A percentile compares a stretch with the other conserved stretches of the same genome.
phyloP scores from a whole-genome alignment of 2,797 vertebrate genomes.

The Clarias platycephalus region DNA sequence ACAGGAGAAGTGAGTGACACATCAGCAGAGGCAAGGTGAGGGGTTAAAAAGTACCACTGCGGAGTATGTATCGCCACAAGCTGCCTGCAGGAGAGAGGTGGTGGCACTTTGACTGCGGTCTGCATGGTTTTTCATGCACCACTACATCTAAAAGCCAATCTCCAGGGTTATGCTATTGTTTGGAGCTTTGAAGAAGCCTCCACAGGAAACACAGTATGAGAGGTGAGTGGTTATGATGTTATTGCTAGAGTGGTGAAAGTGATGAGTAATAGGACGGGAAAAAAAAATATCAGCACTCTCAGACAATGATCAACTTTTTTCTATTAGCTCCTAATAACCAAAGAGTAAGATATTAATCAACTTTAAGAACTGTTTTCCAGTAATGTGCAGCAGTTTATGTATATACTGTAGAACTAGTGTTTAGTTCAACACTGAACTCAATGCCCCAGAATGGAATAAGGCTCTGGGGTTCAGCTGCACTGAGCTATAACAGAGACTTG shows the following conservation, averaged over 20 bases:
- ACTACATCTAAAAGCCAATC: neutral
- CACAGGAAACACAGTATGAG: neutral
- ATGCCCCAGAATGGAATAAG: neutral
- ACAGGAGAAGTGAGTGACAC: conserved; percentile 37
- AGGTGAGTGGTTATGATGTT: too few species aligned
- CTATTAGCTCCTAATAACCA: neutral
- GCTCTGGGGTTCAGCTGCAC: neutral
- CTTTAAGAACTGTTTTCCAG: neutral
- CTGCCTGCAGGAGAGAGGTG: conserved; percentile 58
- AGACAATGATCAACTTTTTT: neutral
- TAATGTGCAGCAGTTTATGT: neutral
- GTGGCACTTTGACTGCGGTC: conserved; percentile 64
- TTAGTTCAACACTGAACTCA: neutral
- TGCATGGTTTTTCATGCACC: conserved; percentile 24
- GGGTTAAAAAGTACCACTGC: conserved; percentile 36
- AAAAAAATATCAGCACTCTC: neutral
- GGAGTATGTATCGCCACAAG: conserved; percentile 56
- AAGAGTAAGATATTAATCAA: neutral
- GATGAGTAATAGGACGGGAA: neutral
- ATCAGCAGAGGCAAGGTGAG: conserved; percentile 16
- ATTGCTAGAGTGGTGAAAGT: neutral
- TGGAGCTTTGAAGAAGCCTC: neutral
- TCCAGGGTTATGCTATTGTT: neutral
- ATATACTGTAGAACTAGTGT: neutral
- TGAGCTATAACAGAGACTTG: neutral